phyloP scores from a whole-genome alignment of 2,113 vertebrate genomes.

The Osmerus mordax region DNA sequence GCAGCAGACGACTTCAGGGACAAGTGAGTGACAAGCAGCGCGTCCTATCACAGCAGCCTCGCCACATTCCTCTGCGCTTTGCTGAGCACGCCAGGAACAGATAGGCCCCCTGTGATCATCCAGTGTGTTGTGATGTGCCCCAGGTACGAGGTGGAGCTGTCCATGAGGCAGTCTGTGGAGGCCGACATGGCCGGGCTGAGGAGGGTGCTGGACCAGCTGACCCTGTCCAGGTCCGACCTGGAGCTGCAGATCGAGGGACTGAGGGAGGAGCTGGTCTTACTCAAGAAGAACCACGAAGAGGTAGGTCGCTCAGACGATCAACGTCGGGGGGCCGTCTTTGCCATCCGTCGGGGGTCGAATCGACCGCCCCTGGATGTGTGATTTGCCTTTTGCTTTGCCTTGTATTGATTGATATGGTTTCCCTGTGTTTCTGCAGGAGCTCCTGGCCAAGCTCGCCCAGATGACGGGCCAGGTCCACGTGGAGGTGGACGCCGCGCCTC shows the following conservation, averaged over 20 bases:
- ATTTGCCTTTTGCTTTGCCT: neutral
- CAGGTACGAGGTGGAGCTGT: slow-evolving; percentile 82
- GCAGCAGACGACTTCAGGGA: slow-evolving; percentile 74
- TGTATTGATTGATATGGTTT: neutral
- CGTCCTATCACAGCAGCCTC: neutral
- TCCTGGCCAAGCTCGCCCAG: slow-evolving; percentile 42
- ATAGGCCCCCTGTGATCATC: slow-evolving; percentile 54
- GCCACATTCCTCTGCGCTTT: neutral
- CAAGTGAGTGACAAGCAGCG: slow-evolving; percentile 61
- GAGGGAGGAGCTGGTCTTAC: slow-evolving; percentile 63
- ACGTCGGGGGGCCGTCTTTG: too few relatives aligned
- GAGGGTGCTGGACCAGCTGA: slow-evolving; percentile 72
- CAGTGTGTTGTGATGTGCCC: neutral
- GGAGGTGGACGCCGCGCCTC: slow-evolving; percentile 68
- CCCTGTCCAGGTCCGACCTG: slow-evolving; percentile 62
- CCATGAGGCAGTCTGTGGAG: slow-evolving; percentile 79
- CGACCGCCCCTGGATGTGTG: neutral
- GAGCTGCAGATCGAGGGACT: slow-evolving; percentile 61
- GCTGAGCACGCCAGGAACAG: neutral
- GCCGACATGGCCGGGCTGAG: slow-evolving; percentile 76
- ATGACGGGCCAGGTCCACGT: slow-evolving; percentile 70
- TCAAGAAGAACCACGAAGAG: slow-evolving; percentile 72
- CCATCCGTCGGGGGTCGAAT: too few relatives aligned
- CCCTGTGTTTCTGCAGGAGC: slow-evolving; percentile 48
- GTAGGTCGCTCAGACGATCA: slow-evolving; percentile 24